These are phyloP conservation scores for Pachypsylla venusta DNA, from an alignment of 1,140 invertebrate genomes.

Conservation along the genomic window DNA sequence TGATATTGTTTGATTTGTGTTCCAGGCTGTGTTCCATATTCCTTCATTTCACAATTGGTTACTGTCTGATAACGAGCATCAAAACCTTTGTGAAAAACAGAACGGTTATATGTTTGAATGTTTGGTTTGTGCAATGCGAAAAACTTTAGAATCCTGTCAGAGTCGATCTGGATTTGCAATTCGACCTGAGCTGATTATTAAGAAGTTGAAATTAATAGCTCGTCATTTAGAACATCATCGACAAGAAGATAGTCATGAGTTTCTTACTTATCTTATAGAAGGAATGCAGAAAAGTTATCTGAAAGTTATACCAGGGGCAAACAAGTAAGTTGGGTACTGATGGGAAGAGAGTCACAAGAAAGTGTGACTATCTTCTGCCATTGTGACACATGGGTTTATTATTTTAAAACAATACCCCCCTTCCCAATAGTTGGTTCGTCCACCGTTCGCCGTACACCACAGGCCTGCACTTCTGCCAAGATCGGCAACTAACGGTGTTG, in stretches of 20 bases:
- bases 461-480: no score
- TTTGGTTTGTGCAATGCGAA: constrained; percentile 69
- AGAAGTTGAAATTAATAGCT: constrained; percentile 40
- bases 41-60: constrained; percentile 79
- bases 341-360: no score
- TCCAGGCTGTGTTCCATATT: constrained; percentile 65
- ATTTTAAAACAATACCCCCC: no score
- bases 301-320: constrained; percentile 40
- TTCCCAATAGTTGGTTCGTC: no score
- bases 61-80: constrained; percentile 50
- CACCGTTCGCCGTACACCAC: no score
- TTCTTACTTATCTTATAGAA: constrained; percentile 80
- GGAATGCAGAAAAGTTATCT: constrained; percentile 86
- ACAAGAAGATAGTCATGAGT: constrained; percentile 96
- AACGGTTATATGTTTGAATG: constrained; percentile 40
- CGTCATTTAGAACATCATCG: constrained; percentile 67
- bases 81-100: constrained; percentile 51
- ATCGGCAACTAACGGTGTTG: no score
- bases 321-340: constrained; percentile 32
- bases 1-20: no score
- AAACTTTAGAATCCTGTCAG: constrained; percentile 51
- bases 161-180: constrained; percentile 48
- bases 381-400: no score
- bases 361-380: no score
- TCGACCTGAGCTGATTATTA: constrained; percentile 47